Evolutionary conservation across 2,888 invertebrate species (phyloP), one percentile per base, ranked within the genome.

Genomic region (Gryllus longicercus): DNA sequence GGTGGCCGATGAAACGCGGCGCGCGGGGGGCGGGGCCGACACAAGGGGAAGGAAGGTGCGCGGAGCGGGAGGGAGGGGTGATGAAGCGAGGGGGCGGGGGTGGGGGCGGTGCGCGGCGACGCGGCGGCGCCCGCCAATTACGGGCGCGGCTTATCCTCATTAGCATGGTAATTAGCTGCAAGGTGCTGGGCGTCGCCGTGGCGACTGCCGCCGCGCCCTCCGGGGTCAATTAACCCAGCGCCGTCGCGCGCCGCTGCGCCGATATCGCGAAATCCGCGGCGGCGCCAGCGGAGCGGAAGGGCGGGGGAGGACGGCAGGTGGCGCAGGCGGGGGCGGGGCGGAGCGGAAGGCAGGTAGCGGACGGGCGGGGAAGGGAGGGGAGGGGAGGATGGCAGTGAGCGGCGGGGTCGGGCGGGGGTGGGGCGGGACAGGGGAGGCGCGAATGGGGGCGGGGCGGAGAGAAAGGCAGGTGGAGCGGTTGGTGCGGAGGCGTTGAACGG

Each of bases 111-210:
- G 63, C 63, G 63, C 63, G 63, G 63, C n/a, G 63, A 63, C 16
- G 63, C 63, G 63, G n/a, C 63, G 63, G 14, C n/a, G 63, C 16
- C 63, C 63, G 63, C 63, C 63, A 63, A 63, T 63, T 63, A 63
- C 63, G 63, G n/a, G 63, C 63, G 63, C 63, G 63, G 87, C 86
- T 87, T 87, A 87, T 86, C 86, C 87, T 87, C 87, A 87, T 87
- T 87, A 87, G 86, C 85, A 85, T 85, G 85, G 86, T 87, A 87
- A 87, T 87, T 87, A 87, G 87, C 63, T 63, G 63, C 63, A 63
- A 63, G 63, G 63, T 63, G 63, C 63, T 63, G 63, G 63, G 63
- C 63, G 14, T 63, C 63, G 63, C 63, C 63, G 63, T 63, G 63
- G 63, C 63, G 63, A 63, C 63, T 63, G 63, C 63, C 76, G 63